phyloP scores from a whole-genome alignment of 2,888 invertebrate species.

The Hydropsyche betteni region DNA sequence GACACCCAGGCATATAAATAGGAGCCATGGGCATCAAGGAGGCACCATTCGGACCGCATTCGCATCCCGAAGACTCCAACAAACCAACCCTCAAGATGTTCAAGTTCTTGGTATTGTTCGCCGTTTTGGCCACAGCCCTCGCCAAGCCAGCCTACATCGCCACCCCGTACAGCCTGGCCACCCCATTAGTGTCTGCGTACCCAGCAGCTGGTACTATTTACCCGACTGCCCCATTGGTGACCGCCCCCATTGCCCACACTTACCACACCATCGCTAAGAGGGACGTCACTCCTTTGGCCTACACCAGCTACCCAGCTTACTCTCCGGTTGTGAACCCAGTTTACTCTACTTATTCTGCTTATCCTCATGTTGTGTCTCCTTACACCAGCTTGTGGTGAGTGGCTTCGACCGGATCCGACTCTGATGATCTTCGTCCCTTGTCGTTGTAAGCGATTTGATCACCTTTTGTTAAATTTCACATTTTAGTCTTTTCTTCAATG shows the following conservation, averaged over 20 bases:
- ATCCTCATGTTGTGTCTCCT: too few relatives aligned
- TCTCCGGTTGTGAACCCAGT: not conserved
- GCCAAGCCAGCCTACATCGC: not conserved
- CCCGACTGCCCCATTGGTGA: not conserved
- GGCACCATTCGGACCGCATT: not conserved
- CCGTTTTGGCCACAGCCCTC: not conserved
- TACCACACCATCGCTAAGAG: too few relatives aligned
- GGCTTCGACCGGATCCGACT: too few relatives aligned
- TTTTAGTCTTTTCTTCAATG: too few relatives aligned
- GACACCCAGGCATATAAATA: slow-evolving; percentile 7
- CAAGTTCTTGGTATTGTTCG: slow-evolving; percentile 1
- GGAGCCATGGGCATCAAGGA: not conserved
- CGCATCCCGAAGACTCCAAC: not conserved
- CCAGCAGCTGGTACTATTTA: not conserved
- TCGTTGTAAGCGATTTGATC: too few relatives aligned
- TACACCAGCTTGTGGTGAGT: too few relatives aligned
- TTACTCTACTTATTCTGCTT: not conserved
- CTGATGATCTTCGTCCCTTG: too few relatives aligned
- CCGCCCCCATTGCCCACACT: not conserved
- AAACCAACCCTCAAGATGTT: not conserved
- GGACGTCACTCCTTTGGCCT: too few relatives aligned
- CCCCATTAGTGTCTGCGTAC: not conserved
- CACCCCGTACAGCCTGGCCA: not conserved
- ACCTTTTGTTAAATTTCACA: too few relatives aligned
- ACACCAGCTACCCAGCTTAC: not conserved